phyloP scores from a whole-genome alignment of 1,140 invertebrate species.

The Caerostris darwini region DNA sequence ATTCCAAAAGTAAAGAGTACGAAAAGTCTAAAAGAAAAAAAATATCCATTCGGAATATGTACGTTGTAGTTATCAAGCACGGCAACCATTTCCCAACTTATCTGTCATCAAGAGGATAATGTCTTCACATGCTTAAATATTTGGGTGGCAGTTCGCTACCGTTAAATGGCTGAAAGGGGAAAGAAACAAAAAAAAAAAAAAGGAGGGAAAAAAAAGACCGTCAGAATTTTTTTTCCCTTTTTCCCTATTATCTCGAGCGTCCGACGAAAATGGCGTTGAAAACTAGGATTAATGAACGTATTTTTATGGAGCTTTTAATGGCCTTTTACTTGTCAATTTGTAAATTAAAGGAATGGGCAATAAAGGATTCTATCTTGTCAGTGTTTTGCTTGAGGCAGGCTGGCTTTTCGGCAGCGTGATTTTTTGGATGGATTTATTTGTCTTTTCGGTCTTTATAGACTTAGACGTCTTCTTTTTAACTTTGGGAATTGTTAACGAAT shows the following conservation, averaged over 20 bases:
- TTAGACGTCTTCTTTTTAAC: too few species aligned
- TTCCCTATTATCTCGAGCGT: not conserved
- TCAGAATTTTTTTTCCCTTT: not conserved
- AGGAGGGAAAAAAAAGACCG: not conserved
- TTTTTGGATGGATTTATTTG: conserved; percentile 16
- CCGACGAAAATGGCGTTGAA: conserved; percentile 28
- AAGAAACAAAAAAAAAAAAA: not conserved
- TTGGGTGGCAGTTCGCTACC: conserved; percentile 29
- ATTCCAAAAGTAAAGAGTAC: not conserved
- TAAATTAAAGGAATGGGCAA: conserved; percentile 73
- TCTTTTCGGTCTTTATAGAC: too few species aligned
- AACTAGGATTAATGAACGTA: conserved; percentile 68
- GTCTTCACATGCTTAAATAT: conserved; percentile 24
- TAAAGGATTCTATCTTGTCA: conserved; percentile 50
- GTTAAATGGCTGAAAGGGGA: conserved; percentile 11
- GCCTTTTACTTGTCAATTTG: conserved; percentile 73
- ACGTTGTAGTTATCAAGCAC: not conserved
- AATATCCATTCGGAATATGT: not conserved
- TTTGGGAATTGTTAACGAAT: too few species aligned
- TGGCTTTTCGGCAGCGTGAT: not conserved
- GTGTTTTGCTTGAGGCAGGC: not conserved
- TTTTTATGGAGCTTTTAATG: conserved; percentile 76
- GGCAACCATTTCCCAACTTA: conserved; percentile 1
- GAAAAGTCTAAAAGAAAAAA: not conserved
- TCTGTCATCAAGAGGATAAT: conserved; percentile 15